Evolutionary conservation across 2,888 invertebrate species (phyloP).

Genomic region (Ochropleura leucogaster): DNA sequence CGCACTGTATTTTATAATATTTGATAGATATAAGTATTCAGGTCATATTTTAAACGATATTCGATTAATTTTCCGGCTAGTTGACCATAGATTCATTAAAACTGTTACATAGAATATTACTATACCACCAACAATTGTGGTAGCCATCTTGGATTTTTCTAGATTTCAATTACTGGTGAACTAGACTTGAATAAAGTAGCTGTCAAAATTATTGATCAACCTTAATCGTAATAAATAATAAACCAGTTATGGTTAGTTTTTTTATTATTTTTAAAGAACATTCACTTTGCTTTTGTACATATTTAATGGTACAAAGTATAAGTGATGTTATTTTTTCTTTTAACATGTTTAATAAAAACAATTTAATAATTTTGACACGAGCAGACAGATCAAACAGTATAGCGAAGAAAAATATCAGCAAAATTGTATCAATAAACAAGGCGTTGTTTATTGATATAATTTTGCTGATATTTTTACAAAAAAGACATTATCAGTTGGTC

Average conservation of each 20-base stretch:
- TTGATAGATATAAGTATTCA: slow-evolving; percentile 15
- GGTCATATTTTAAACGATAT: slow-evolving; percentile 34
- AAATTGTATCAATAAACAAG: not conserved
- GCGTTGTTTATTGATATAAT: too few species aligned
- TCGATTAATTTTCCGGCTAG: slow-evolving; percentile 44
- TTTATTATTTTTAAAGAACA: slow-evolving; percentile 15
- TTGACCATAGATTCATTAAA: slow-evolving; percentile 29
- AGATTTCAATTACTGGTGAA: slow-evolving; percentile 15
- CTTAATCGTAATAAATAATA: slow-evolving; percentile 23
- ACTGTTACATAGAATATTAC: slow-evolving; percentile 6
- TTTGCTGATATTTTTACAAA: too few species aligned
- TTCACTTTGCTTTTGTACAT: slow-evolving; percentile 34
- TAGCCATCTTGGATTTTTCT: slow-evolving; percentile 27
- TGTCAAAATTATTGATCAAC: slow-evolving; percentile 36
- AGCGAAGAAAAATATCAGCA: not conserved
- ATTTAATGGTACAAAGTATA: slow-evolving; percentile 13
- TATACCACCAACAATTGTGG: not conserved
- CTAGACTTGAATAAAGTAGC: slow-evolving; percentile 8
- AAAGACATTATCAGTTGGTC: not conserved
- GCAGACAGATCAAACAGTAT: not conserved
- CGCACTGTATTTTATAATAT: not conserved
- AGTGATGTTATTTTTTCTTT: not conserved
- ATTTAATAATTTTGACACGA: not conserved
- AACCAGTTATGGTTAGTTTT: slow-evolving; percentile 15
- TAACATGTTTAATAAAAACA: too few species aligned